These are phyloP conservation scores for Porites cylindrica DNA, from an alignment of 92 coral and sea anemone species.

Conservation along the genomic window DNA sequence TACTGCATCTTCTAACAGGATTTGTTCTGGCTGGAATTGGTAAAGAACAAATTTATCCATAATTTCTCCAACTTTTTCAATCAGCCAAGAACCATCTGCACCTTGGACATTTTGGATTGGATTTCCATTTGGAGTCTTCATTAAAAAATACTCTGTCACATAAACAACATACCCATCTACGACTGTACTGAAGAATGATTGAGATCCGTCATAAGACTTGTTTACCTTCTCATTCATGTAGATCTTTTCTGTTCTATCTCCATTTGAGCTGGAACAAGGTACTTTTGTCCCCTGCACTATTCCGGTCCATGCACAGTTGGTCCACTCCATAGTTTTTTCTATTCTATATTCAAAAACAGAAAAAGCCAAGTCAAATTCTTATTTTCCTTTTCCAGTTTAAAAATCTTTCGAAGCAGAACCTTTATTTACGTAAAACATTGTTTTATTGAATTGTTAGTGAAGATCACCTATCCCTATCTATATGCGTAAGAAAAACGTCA, in stretches of 20 bases:
- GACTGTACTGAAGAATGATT: conserved; percentile 54
- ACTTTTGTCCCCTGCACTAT: conserved; percentile 28
- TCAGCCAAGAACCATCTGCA: background rate
- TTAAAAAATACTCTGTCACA: conserved; percentile 50
- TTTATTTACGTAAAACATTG: too few relatives aligned
- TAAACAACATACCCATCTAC: conserved; percentile 54
- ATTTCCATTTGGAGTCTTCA: conserved; percentile 41
- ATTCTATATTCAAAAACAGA: too few relatives aligned
- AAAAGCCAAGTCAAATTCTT: too few relatives aligned
- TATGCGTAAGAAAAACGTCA: too few relatives aligned
- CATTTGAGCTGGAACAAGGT: conserved; percentile 47
- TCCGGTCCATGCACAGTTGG: background rate
- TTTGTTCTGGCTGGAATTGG: background rate
- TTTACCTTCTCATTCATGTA: conserved; percentile 1
- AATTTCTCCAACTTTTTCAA: conserved; percentile 8
- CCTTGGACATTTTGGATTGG: conserved; percentile 12
- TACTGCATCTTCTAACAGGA: background rate
- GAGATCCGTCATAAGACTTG: conserved; percentile 30
- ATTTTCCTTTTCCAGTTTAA: too few relatives aligned
- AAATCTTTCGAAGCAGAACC: too few relatives aligned
- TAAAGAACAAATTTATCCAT: conserved; percentile 29
- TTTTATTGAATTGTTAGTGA: too few relatives aligned
- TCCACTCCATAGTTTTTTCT: too few relatives aligned
- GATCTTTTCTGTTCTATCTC: conserved; percentile 57
- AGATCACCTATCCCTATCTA: too few relatives aligned